Evolutionary conservation across 2,888 invertebrate genomes (phyloP), one percentile per base, ranked within the genome.

Genomic region (Pristionchus fissidentatus): DNA sequence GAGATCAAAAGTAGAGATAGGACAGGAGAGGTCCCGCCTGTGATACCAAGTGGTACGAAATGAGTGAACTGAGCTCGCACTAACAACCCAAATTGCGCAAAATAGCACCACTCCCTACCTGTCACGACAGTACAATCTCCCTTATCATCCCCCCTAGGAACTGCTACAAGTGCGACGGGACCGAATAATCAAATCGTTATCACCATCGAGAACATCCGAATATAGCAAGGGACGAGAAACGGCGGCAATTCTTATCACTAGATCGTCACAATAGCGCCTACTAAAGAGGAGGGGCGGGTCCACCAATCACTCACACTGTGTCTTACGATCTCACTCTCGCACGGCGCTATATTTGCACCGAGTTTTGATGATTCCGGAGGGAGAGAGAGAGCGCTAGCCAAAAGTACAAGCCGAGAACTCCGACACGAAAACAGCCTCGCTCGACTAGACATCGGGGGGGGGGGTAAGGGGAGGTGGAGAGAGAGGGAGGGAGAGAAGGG

Each of bases 11-110:
- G 43, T 43, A 32, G 75, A 52, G 75, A 75, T 75, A 75, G n/a
- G n/a, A n/a, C 75, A 15, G 49, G 49, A 46, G 46, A 29, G 46
- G 3, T 77, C 38, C 78, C 70, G 38, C 70, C 70, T 70, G 43
- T 70, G 70, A 70, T 70, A 70, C 70, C 70, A 41, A 70, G 43
- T 70, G 70, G 70, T 70, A 70, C 70, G 70, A 70, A 70, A 70
- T 43, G 41, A 26, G 70, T 41, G 70, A 38, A 41, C 41, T 22
- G 26, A 15, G 19, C 22, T 70, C 15, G 77, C 52, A 77, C 49
- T 55, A 77, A 77, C 77, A 52, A 49, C 35, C 49, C 32, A 77
- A 52, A 49, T 77, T 77, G 43, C 46, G 77, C 35, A 7, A 46
- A 75, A 75, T 32, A 46, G 38, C 46, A 46, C 41, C 29, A 75